Conservation (phyloP, 2,888 invertebrate species). For the Eristalinus aeneus region DNA sequence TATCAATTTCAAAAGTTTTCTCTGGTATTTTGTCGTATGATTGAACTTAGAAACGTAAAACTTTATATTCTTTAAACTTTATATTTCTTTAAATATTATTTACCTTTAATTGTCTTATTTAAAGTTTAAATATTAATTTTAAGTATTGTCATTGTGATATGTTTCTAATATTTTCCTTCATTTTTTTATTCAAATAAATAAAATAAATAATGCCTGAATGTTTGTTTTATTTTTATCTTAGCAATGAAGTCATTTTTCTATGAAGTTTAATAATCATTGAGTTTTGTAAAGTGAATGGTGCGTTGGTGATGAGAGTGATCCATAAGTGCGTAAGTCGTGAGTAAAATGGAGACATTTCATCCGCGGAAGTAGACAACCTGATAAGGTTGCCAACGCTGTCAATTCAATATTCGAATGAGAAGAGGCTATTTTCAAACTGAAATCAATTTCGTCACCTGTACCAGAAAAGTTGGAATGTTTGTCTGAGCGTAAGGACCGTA, state of each 20-base stretch:
- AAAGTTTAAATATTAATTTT: constrained; percentile 76
- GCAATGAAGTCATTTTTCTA: neutral
- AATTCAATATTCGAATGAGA: too few relatives aligned
- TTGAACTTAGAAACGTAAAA: constrained; percentile 43
- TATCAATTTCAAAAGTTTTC: constrained; percentile 41
- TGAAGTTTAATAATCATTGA: neutral
- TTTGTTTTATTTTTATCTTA: constrained; percentile 1
- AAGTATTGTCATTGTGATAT: constrained; percentile 81
- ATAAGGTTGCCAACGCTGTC: too few relatives aligned
- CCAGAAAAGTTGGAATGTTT: too few relatives aligned
- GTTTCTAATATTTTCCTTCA: constrained; percentile 78
- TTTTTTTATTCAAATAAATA: constrained; percentile 56
- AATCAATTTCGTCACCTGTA: too few relatives aligned
- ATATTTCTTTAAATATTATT: constrained; percentile 29
- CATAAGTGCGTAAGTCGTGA: too few relatives aligned
- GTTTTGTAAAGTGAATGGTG: constrained; percentile 7
- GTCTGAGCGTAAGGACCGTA: too few relatives aligned
- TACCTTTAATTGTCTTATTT: constrained; percentile 63
- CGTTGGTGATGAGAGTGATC: neutral
- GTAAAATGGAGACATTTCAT: too few relatives aligned
- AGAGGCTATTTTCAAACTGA: too few relatives aligned
- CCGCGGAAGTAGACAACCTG: too few relatives aligned
- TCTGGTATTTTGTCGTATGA: constrained; percentile 54
- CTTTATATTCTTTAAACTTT: constrained; percentile 29
- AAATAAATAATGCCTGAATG: neutral